These are phyloP conservation scores for Xerus rutilus DNA, from an alignment of 2,797 vertebrate species.

Conservation along the genomic window DNA sequence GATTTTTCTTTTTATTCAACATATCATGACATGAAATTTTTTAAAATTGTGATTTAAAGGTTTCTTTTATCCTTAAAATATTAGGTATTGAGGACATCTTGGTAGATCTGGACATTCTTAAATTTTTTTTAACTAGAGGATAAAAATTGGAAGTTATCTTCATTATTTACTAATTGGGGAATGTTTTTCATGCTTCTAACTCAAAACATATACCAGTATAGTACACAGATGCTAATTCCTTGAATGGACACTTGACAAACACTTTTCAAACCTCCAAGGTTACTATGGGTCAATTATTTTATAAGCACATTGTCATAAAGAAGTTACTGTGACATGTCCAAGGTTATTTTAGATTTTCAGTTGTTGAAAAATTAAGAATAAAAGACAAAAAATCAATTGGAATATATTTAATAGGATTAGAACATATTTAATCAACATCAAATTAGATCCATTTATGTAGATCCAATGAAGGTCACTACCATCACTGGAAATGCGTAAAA, in stretches of 20 bases:
- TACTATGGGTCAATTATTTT: not conserved
- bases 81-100: constrained; percentile 12
- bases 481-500: not conserved
- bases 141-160: not conserved
- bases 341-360: constrained; percentile 32
- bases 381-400: not conserved
- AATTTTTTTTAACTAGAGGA: constrained; percentile 16
- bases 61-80: constrained; percentile 34
- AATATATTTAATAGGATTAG: constrained; percentile 28
- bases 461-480: not conserved
- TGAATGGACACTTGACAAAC: constrained; percentile 18
- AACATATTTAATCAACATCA: constrained; percentile 33
- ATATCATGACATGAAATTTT: not conserved
- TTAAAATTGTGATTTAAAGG: constrained; percentile 1
- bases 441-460: not conserved
- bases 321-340: not conserved
- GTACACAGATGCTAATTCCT: constrained; percentile 10
- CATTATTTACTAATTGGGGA: constrained; percentile 24
- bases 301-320: not conserved
- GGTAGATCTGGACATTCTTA: constrained; percentile 17
- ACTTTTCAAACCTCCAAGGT: constrained; percentile 35
- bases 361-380: constrained; percentile 5
- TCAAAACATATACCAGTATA: constrained; percentile 17
- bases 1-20: constrained; percentile 10
- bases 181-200: constrained; percentile 29